These are phyloP conservation scores for Phalanger gymnotis DNA, from an alignment of 2,797 vertebrate genomes.

Conservation along the genomic window DNA sequence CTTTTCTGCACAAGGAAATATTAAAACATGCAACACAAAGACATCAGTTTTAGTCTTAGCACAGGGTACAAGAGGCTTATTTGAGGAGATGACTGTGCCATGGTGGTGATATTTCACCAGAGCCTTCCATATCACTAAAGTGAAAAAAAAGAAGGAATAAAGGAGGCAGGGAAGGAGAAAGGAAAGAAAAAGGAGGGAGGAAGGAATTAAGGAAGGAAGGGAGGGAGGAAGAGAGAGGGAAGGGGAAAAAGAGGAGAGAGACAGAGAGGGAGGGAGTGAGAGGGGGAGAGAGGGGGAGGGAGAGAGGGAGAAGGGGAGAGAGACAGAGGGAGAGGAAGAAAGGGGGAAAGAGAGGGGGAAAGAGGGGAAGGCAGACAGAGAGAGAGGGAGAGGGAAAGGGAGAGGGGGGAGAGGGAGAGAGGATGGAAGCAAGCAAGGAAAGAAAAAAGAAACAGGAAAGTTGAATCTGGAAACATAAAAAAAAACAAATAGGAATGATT, in stretches of 20 bases:
- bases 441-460: not conserved
- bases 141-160: no score
- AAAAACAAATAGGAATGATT: not conserved
- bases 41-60: not conserved
- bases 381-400: no score
- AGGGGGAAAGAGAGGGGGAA: no score
- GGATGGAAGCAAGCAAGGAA: no score
- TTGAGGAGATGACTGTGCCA: not conserved
- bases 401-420: no score
- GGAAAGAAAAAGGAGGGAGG: no score
- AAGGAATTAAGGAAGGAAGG: not conserved
- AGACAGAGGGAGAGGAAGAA: no score
- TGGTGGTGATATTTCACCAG: not conserved
- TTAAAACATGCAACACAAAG: not conserved
- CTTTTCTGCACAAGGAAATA: not conserved
- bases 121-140: not conserved
- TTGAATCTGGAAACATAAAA: not conserved
- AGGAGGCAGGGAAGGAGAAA: no score
- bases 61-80: not conserved
- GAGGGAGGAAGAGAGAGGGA: no score
- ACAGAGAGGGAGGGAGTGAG: accelerated
- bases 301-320: accelerated
- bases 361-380: no score
- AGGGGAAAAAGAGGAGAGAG: not conserved
- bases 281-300: no score